These are phyloP conservation scores for Periophthalmus modestus DNA, from an alignment of 2,113 vertebrate genomes.

Conservation along the genomic window DNA sequence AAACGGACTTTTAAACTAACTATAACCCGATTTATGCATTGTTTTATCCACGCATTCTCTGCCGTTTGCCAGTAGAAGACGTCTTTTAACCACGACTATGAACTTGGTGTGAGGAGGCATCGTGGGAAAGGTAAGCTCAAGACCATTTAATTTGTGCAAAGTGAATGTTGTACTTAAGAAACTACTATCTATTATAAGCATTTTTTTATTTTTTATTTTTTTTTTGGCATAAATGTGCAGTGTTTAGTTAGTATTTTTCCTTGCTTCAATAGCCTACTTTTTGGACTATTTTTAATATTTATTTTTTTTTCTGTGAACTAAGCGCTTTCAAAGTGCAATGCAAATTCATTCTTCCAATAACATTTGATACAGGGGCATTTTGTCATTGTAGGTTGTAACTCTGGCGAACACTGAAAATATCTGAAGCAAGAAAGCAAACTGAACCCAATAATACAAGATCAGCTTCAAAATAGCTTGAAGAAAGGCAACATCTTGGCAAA, in stretches of 20 bases:
- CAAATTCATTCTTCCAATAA: not conserved
- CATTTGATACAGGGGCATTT: not conserved
- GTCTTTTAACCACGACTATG: not conserved
- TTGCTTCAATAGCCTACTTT: not conserved
- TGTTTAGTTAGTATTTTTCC: not conserved
- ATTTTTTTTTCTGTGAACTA: not conserved
- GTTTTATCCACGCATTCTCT: too few species aligned
- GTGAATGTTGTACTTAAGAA: not conserved
- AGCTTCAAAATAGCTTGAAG: not conserved
- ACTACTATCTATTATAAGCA: not conserved
- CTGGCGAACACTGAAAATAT: too few species aligned
- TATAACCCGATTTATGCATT: not conserved
- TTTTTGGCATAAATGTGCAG: not conserved
- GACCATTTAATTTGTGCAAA: not conserved
- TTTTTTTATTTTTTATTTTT: too few species aligned
- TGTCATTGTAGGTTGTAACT: not conserved
- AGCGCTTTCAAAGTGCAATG: not conserved
- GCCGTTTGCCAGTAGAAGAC: not conserved
- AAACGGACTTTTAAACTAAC: not conserved
- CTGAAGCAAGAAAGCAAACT: not conserved
- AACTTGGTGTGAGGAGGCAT: conserved; percentile 44
- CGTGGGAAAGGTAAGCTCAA: conserved; percentile 44
- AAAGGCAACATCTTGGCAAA: not conserved
- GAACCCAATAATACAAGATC: not conserved
- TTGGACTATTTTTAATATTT: not conserved